phyloP scores from a whole-genome alignment of 2,888 invertebrate species.

The Rhyacophila evoluta region DNA sequence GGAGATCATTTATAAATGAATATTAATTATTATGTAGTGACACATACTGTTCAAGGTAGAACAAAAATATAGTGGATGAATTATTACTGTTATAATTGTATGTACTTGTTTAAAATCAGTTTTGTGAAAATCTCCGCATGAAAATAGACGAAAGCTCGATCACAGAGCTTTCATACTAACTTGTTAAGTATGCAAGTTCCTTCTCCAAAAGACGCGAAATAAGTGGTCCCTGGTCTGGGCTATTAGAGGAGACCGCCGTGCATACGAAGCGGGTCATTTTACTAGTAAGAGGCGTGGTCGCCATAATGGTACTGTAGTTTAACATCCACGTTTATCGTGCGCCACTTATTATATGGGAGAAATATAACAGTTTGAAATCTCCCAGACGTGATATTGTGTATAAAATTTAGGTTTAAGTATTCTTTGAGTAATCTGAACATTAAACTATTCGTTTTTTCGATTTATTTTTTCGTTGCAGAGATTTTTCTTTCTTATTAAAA shows the following conservation, averaged over 20 bases:
- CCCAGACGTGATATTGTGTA: neutral
- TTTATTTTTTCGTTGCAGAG: too few relatives aligned
- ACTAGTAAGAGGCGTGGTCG: constrained; percentile 6
- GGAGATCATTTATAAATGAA: too few relatives aligned
- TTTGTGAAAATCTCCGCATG: neutral
- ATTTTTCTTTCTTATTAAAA: too few relatives aligned
- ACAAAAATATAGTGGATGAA: too few relatives aligned
- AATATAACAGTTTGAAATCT: neutral
- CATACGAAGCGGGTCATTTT: constrained; percentile 54
- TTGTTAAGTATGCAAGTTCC: constrained; percentile 19
- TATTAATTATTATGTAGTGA: too few relatives aligned
- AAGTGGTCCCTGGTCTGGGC: constrained; percentile 48
- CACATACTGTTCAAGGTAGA: too few relatives aligned
- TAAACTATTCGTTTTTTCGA: too few relatives aligned
- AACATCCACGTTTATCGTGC: constrained; percentile 3
- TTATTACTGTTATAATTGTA: too few relatives aligned
- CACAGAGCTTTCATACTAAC: neutral
- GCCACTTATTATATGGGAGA: neutral
- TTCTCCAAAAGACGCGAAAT: constrained; percentile 23
- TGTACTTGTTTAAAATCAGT: neutral
- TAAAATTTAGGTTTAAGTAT: too few relatives aligned
- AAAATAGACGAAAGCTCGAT: constrained; percentile 1
- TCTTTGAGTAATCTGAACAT: too few relatives aligned
- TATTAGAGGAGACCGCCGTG: constrained; percentile 47
- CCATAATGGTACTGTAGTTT: neutral